Evolutionary conservation across 2,888 invertebrate species (phyloP), one percentile per base, ranked within the genome.

Genomic region (Acleris sparsana): DNA sequence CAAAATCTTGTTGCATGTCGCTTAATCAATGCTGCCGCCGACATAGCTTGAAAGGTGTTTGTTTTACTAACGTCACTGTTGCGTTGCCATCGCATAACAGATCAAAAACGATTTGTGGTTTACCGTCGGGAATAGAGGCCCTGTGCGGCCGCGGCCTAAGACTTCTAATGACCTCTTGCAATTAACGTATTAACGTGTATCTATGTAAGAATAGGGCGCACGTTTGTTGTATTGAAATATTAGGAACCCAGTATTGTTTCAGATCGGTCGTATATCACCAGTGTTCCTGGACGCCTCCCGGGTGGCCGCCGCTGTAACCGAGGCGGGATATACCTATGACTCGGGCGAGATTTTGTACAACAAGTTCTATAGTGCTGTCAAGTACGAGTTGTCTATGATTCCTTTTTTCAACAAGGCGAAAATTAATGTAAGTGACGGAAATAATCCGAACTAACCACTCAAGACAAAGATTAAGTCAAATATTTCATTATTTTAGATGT

Each of bases 291-390:
- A 96, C 88, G 96, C 96, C 33, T 90, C 95, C 0, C 80, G 82
- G 46, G 91, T 96, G 68, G 95, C 96, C 1, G 93, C 94, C 33
- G 92, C 93, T 33, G 93, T 96, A 61, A 80, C 95, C 3, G 92
- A 94, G 56, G 76, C 88, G 0, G 85, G 85, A 2, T 95, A 87
- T 78, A 79, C 89, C 29, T 96, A 93, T 83, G 95, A 95, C 71
- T 76, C 91, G 51, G 96, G 95, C 52, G 94, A 94, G 75, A 93
- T 97, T 66, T 93, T 94, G 76, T 97, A 93, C 92, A 97, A 97
- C 85, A 91, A 90, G 75, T 96, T 95, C 88, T 94, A 86, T 92
- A 92, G 94, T 7, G 94, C 95, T 0, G 95, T 95, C 64, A 95
- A 95, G 46, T 96, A 95, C 80, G 88, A 91, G 69, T 93, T 95